Evolutionary conservation across 2,797 vertebrate species (phyloP).

Genomic region (Phoxinus dragarum): DNA sequence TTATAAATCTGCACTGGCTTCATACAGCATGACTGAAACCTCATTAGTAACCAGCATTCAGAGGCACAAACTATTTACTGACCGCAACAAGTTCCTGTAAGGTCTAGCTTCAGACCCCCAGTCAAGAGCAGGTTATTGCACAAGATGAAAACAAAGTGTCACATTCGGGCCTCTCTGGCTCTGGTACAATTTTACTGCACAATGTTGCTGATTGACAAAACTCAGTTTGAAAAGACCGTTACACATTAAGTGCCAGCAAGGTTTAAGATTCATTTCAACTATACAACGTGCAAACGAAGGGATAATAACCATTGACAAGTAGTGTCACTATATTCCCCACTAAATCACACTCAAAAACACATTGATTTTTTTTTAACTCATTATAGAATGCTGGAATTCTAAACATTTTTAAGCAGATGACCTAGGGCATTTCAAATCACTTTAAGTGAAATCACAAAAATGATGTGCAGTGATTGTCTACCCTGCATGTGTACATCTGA

Average conservation of each 20-base stretch:
- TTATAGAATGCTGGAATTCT: constrained; percentile 7
- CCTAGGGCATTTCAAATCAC: constrained; percentile 8
- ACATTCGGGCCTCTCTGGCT: neutral
- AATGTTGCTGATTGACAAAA: constrained; percentile 26
- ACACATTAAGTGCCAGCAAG: constrained; percentile 14
- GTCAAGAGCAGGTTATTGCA: constrained; percentile 37
- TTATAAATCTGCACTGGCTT: constrained; percentile 6
- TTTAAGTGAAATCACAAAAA: constrained; percentile 4
- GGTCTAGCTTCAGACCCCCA: constrained; percentile 27
- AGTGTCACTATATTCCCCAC: constrained; percentile 38
- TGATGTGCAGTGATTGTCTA: constrained; percentile 38
- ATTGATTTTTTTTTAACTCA: neutral
- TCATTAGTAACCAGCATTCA: constrained; percentile 34
- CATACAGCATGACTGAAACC: constrained; percentile 11
- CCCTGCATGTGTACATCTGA: constrained; percentile 16
- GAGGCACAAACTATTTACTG: constrained; percentile 30
- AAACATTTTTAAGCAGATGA: constrained; percentile 7
- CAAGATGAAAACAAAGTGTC: constrained; percentile 24
- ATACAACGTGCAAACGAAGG: constrained; percentile 33
- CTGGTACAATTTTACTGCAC: constrained; percentile 5
- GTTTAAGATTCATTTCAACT: constrained; percentile 37
- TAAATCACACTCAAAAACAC: constrained; percentile 39
- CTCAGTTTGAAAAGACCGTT: neutral
- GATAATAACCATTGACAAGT: constrained; percentile 17
- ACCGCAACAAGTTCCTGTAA: constrained; percentile 12